Base-by-base conservation (phyloP, 1,140 invertebrate genomes). In the Chionoecetes opilio region DNA sequence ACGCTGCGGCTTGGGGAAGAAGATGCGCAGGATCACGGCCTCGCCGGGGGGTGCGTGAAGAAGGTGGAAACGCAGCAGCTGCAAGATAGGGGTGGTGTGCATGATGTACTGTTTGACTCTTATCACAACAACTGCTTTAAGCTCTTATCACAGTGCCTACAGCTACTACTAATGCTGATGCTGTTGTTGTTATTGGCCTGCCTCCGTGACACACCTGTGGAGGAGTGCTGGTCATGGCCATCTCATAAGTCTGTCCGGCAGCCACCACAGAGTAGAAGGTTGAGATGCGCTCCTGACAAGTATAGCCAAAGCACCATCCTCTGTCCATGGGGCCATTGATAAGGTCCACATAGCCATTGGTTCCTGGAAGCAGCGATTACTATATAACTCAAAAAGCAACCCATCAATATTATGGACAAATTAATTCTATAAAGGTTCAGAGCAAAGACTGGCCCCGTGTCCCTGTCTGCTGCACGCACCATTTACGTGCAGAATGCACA, bases 241-340 rank as follows among this genome's bases (percentile, higher is more conserved):
- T 90, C 63, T 96, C 96, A 41, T 96, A 96, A 0, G 85, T n/a
- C 5, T 38, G 9, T 0, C 35, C 34, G 11, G 86, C 21, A 17
- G 93, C 91, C 41, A 96, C 87, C 17, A 96, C 35, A 6, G 96
- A 11, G 91, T 95, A 96, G 91, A 96, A 96, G 35, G 93, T 96
- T 5, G 94, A 95, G 31, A 96, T 95, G 0, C 96, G 84, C 87
- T 96, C 94, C 88, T 96, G 94, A 34, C 95, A 96, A 14, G 96
- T 95, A 82, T 96, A 96, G 2, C 96, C 96, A 32, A 91, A 84
- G 35, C 96, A 96, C 91, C 96, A 96, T 2, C 93, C 93, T 6
- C 82, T 35, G 35, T 96, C 96, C 94, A 94, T 94, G 8, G 94
- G 96, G 3, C 96, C 96, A 46, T 96, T 96, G 32, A 96, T 0